Conservation (phyloP, 1,140 invertebrate species). For the Leptinotarsa defecta region DNA sequence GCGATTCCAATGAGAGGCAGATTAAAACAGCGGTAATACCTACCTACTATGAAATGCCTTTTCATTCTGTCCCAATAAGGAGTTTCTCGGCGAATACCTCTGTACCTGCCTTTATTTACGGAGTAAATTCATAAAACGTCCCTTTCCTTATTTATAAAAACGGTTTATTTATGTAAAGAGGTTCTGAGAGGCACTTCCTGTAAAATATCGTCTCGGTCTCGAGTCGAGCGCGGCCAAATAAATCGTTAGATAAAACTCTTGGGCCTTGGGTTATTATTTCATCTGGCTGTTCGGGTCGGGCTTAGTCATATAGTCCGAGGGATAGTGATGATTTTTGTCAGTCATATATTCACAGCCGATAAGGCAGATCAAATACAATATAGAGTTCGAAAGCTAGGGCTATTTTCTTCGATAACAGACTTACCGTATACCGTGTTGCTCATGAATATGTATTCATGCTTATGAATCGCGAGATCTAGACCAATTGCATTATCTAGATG, state of each 20-base stretch:
- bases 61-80: neutral
- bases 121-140: neutral
- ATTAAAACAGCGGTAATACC: neutral
- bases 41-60: neutral
- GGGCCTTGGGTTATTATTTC: neutral
- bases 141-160: conserved; percentile 16
- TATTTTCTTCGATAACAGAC: too few relatives aligned
- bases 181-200: conserved; percentile 3
- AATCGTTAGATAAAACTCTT: neutral
- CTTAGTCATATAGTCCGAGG: neutral
- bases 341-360: too few relatives aligned
- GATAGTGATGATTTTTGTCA: too few relatives aligned
- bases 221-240: neutral
- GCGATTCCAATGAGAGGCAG: neutral
- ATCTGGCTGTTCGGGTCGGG: neutral
- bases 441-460: too few relatives aligned
- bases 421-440: too few relatives aligned
- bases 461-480: too few relatives aligned
- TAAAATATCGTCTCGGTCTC: conserved; percentile 1
- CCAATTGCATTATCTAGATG: too few relatives aligned
- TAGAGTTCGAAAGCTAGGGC: too few relatives aligned
- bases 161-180: conserved; percentile 15
- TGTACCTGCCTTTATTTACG: neutral
- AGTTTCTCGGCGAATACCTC: neutral
- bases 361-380: too few relatives aligned